A percentile compares a stretch with the other conserved stretches of the same genome.
These are phyloP conservation scores for Pocillopora meandrina DNA, from an alignment of 92 coral and sea anemone genomes.

Conservation along the genomic window DNA sequence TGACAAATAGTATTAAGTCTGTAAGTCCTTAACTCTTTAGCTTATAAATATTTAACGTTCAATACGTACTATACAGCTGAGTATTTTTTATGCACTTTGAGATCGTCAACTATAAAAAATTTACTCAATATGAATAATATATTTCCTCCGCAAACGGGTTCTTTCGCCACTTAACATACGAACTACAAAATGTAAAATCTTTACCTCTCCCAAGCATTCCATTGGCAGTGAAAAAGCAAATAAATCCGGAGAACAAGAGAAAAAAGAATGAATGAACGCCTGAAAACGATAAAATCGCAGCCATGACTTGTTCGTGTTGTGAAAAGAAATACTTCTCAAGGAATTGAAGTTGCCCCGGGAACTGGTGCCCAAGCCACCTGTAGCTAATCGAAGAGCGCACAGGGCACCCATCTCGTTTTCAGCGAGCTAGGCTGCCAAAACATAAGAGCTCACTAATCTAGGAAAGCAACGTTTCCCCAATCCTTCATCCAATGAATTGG, in stretches of 20 bases:
- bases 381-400: no score
- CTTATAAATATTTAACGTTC: no score
- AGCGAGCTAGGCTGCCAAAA: no score
- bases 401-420: no score
- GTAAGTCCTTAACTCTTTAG: no score
- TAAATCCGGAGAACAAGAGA: background rate
- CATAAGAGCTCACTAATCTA: no score
- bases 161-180: background rate
- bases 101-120: no score
- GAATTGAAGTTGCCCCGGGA: constrained; percentile 22
- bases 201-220: constrained; percentile 39
- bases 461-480: no score
- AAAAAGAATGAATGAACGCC: background rate
- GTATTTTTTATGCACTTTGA: no score
- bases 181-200: background rate
- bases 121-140: background rate
- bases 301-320: constrained; percentile 15
- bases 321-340: background rate
- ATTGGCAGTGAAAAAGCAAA: background rate
- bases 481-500: no score
- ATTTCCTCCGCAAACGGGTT: background rate
- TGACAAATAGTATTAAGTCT: no score
- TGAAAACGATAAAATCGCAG: background rate
- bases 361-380: background rate
- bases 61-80: no score